A percentile compares a stretch with the other conserved stretches of the same genome.
phyloP scores from a whole-genome alignment of 2,888 invertebrate species.

The Cataglyphis cursor region DNA sequence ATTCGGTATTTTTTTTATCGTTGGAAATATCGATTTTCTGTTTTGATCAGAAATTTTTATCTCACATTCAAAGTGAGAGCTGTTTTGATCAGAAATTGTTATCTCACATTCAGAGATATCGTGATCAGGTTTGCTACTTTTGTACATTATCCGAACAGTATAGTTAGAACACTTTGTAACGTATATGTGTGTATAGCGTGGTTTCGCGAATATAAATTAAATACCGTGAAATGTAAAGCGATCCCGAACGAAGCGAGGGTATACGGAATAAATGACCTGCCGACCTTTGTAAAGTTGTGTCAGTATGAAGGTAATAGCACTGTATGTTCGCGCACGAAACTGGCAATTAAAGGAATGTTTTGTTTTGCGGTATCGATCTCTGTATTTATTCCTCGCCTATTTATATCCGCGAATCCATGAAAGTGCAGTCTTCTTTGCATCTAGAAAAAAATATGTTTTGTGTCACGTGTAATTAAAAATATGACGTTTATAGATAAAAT shows the following conservation, averaged over 20 bases:
- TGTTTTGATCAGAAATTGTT: slow-evolving; percentile 8
- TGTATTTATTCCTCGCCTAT: neutral
- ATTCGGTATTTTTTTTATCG: neutral
- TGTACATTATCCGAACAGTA: slow-evolving; percentile 51
- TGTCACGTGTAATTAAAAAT: neutral
- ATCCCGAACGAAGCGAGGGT: slow-evolving; percentile 57
- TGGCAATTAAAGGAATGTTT: slow-evolving; percentile 26
- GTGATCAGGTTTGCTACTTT: slow-evolving; percentile 27
- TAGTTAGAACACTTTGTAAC: slow-evolving; percentile 67
- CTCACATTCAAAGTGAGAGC: neutral
- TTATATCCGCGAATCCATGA: neutral
- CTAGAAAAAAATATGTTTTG: neutral
- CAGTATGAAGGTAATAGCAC: neutral
- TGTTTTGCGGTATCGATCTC: slow-evolving; percentile 1
- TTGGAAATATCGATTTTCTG: slow-evolving; percentile 7
- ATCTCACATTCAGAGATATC: neutral
- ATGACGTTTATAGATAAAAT: neutral
- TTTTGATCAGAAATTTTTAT: slow-evolving; percentile 11
- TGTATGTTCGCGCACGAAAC: neutral
- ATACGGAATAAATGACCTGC: slow-evolving; percentile 70
- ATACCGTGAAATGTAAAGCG: slow-evolving; percentile 71
- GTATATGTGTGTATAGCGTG: slow-evolving; percentile 54
- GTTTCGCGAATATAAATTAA: slow-evolving; percentile 79
- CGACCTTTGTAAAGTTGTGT: slow-evolving; percentile 68
- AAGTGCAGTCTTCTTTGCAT: neutral